Conservation (phyloP, 2,888 invertebrate species). For the Orchestes rusci region DNA sequence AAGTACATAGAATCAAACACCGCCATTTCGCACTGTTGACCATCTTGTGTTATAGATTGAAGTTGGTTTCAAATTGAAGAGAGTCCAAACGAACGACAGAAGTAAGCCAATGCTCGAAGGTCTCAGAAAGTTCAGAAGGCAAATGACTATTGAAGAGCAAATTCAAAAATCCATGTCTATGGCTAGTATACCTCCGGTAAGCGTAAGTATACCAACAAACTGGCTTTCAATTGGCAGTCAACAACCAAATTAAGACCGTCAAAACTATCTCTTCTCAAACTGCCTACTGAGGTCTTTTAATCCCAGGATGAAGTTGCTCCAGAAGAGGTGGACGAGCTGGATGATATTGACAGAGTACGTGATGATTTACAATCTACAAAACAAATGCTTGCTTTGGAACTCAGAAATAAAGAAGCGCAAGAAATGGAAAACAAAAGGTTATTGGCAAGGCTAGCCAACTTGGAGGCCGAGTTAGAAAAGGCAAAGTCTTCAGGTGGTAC, state of each 20-base stretch:
- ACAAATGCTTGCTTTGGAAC: constrained; percentile 80
- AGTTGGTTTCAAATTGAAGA: constrained; percentile 66
- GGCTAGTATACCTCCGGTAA: constrained; percentile 49
- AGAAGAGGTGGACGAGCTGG: constrained; percentile 73
- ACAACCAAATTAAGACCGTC: background rate
- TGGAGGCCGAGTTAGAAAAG: constrained; percentile 75
- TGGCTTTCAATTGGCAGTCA: constrained; percentile 7
- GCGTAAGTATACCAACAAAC: constrained; percentile 20
- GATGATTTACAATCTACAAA: constrained; percentile 89
- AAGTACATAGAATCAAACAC: constrained; percentile 30
- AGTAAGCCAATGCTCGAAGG: constrained; percentile 80
- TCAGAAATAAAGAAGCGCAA: constrained; percentile 76
- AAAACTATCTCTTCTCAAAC: background rate
- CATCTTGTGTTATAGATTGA: constrained; percentile 58
- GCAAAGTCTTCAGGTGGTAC: constrained; percentile 34
- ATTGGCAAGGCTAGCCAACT: constrained; percentile 66
- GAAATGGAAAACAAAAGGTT: constrained; percentile 75
- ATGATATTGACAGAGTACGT: constrained; percentile 83
- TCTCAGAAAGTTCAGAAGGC: constrained; percentile 77
- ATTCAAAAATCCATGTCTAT: constrained; percentile 75
- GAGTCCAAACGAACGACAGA: constrained; percentile 74
- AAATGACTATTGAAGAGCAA: constrained; percentile 86
- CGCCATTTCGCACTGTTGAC: background rate
- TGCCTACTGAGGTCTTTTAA: too few relatives aligned
- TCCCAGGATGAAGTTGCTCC: constrained; percentile 38